Percentiles rank a stretch among this genome's conserved stretches.
Evolutionary conservation across 2,888 invertebrate genomes (phyloP).

Genomic region (Tenthredo scrophulariae): DNA sequence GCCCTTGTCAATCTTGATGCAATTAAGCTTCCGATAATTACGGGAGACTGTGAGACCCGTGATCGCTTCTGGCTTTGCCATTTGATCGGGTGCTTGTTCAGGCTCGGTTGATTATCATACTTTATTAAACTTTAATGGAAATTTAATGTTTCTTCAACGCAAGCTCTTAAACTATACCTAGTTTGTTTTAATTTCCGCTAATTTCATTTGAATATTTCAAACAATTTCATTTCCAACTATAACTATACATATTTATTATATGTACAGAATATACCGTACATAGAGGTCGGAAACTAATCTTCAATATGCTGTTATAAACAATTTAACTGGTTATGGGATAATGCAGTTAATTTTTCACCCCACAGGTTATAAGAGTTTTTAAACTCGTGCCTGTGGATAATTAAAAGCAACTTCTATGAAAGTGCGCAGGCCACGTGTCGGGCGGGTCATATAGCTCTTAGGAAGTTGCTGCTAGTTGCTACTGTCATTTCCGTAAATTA

Average conservation of each 20-base stretch:
- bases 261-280: neutral
- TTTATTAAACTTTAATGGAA: neutral
- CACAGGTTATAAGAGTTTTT: neutral
- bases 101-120: neutral
- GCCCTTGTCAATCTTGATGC: conserved; percentile 40
- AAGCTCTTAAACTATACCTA: neutral
- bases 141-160: neutral
- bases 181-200: neutral
- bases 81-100: neutral
- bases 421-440: neutral
- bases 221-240: neutral
- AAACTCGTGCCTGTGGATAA: conserved; percentile 19
- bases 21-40: conserved; percentile 47
- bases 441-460: neutral
- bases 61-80: conserved; percentile 11
- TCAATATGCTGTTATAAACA: conserved; percentile 4
- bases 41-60: conserved; percentile 20
- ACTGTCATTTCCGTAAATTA: neutral
- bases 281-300: conserved; percentile 5
- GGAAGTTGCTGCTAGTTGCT: neutral
- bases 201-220: neutral
- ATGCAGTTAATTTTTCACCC: neutral
- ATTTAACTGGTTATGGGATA: neutral
- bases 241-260: neutral
- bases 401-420: conserved; percentile 16